A percentile compares a stretch with the other conserved stretches of the same genome.
Evolutionary conservation across 2,113 vertebrate genomes (phyloP).

Genomic region (Oplegnathus fasciatus): DNA sequence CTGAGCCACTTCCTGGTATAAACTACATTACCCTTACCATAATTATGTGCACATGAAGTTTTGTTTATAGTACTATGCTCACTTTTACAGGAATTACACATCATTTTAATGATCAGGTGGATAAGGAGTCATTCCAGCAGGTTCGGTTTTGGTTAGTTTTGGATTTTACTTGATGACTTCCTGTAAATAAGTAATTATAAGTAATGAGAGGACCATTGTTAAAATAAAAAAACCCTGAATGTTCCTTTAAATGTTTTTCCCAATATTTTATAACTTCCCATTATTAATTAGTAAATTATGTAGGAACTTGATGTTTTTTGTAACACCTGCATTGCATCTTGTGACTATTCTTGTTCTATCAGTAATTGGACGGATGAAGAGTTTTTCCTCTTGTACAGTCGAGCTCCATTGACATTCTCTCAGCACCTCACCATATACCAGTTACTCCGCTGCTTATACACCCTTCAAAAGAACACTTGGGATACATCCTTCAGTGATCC

Average conservation of each 20-base stretch:
- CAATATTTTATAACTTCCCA: not conserved
- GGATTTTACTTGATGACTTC: not conserved
- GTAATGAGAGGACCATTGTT: too few relatives aligned
- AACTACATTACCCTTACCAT: too few relatives aligned
- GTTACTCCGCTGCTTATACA: conserved; percentile 11
- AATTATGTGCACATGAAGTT: too few relatives aligned
- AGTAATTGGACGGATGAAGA: conserved; percentile 13
- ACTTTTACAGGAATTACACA: too few relatives aligned
- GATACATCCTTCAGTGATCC: conserved; percentile 21
- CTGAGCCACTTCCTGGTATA: not conserved
- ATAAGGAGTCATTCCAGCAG: too few relatives aligned
- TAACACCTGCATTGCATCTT: not conserved
- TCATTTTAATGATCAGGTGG: too few relatives aligned
- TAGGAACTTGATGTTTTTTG: not conserved
- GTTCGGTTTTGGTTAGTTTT: too few relatives aligned
- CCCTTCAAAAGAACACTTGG: conserved; percentile 13
- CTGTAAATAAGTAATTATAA: too few relatives aligned
- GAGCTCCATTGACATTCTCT: conserved; percentile 43
- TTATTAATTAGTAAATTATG: not conserved
- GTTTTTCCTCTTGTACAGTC: not conserved
- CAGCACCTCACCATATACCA: conserved; percentile 6
- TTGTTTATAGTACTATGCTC: too few relatives aligned
- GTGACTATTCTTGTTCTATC: not conserved
- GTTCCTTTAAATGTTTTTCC: not conserved
- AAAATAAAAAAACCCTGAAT: not conserved